phyloP scores from a whole-genome alignment of 2,888 invertebrate genomes.

The Timema podura region DNA sequence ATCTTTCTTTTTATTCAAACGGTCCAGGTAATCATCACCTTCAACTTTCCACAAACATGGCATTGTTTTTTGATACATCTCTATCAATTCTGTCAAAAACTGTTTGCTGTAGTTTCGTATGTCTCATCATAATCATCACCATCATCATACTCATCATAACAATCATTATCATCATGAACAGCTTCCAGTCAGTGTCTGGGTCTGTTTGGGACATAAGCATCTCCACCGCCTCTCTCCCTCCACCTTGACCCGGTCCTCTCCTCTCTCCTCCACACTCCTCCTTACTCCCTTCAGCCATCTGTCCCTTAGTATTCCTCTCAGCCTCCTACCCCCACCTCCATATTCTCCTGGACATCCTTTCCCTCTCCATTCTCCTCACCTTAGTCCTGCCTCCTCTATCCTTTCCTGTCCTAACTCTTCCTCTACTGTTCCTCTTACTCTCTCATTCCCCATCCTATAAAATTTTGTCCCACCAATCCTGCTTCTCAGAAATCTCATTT shows the following conservation, averaged over 20 bases:
- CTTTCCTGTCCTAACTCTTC: background rate
- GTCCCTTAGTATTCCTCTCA: background rate
- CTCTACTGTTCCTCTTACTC: background rate
- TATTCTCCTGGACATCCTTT: background rate
- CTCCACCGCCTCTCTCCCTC: background rate
- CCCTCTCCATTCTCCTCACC: slow-evolving; percentile 3
- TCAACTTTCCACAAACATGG: background rate
- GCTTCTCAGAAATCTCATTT: too few relatives aligned
- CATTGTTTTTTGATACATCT: background rate
- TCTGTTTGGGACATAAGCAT: background rate
- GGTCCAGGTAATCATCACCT: background rate
- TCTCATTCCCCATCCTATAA: too few relatives aligned
- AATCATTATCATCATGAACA: too few relatives aligned
- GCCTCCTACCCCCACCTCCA: background rate
- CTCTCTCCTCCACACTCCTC: background rate
- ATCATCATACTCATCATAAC: too few relatives aligned
- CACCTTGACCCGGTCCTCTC: background rate
- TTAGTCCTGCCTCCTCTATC: background rate
- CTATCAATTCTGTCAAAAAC: background rate
- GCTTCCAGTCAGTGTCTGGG: too few relatives aligned
- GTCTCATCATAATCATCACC: too few relatives aligned
- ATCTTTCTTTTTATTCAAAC: background rate
- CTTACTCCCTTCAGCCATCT: background rate
- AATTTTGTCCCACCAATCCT: too few relatives aligned
- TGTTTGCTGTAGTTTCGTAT: too few relatives aligned